A percentile compares a stretch with the other conserved stretches of the same genome.
These are phyloP conservation scores for Lathronympha strigana DNA, from an alignment of 2,888 invertebrate species.

Conservation along the genomic window DNA sequence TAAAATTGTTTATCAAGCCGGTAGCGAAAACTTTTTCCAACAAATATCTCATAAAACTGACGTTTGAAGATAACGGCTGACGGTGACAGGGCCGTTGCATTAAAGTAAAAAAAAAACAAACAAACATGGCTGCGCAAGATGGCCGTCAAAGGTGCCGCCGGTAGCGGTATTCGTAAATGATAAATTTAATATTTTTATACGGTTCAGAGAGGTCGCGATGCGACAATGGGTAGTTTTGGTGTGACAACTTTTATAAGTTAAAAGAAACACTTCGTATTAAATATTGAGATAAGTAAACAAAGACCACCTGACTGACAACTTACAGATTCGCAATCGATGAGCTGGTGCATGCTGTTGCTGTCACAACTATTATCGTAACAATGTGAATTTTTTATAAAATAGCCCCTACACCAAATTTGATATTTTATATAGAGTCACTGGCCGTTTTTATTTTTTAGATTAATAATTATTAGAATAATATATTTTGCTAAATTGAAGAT, in stretches of 20 bases:
- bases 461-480: too few relatives aligned
- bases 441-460: too few relatives aligned
- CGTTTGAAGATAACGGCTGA: slow-evolving; percentile 65
- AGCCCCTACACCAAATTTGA: too few relatives aligned
- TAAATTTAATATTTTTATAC: slow-evolving; percentile 82
- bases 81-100: slow-evolving; percentile 78
- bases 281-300: not conserved
- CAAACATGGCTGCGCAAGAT: slow-evolving; percentile 75
- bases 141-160: slow-evolving; percentile 78
- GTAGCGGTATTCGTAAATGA: slow-evolving; percentile 83
- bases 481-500: too few relatives aligned
- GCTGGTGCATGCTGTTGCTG: too few relatives aligned
- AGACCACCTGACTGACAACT: not conserved
- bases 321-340: not conserved
- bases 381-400: too few relatives aligned
- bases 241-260: slow-evolving; percentile 49
- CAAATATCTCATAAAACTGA: slow-evolving; percentile 54
- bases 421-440: too few relatives aligned
- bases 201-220: slow-evolving; percentile 58
- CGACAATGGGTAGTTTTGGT: slow-evolving; percentile 52
- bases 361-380: too few relatives aligned
- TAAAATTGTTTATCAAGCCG: slow-evolving; percentile 40
- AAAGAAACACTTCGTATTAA: not conserved
- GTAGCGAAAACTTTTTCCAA: slow-evolving; percentile 60
- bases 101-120: slow-evolving; percentile 72